Evolutionary conservation across 30 jellyfish, hydroid and myxozoan species (phyloP), one percentile per base, ranked within the genome.

Genomic region (Aurelia aurita): DNA sequence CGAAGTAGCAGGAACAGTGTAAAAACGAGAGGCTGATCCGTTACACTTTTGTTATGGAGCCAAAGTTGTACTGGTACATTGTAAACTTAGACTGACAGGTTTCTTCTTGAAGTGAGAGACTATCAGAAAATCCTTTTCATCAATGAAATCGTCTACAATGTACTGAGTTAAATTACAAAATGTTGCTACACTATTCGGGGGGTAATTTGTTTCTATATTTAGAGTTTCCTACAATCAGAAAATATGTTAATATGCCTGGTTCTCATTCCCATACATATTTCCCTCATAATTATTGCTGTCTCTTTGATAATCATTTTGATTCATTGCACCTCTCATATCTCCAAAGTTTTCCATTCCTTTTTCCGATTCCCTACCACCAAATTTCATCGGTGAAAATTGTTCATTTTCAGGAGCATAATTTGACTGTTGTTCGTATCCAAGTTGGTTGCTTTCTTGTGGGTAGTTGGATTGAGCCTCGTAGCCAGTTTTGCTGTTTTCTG

Each of bases 361-460:
- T 22, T 54, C 32, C 5, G 62, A 68, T n/a, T 58, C 87, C 35
- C 32, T 22, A 13, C 67, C 28, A 19, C 67, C 67, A 55, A 55
- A 14, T 11, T 55, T 55, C 67, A 55, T 55, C 14, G 67, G 67
- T 19, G 67, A 55, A n/a, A 55, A 19, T 55, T 55, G 67, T 22
- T 22, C 67, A 55, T 55, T 12, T 14, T 55, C 67, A 22, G 67
- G 32, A 3, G 29, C 67, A 55, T 55, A 55, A 55, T 55, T 55
- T 14, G 67, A 55, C 3, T 55, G 67, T 55, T n/a, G 67, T 14
- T 55, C 67, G 12, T 55, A 55, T 55, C 67, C 67, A 55, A 22
- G 25, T 55, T 55, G 67, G 67, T 62, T 58, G 26, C 58, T 67
- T 58, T 75, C 87, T 43, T 26, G 65, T 34, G 69, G 89, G 43